Conservation (phyloP, 2,888 invertebrate genomes). For the Drosophila bunnanda region DNA sequence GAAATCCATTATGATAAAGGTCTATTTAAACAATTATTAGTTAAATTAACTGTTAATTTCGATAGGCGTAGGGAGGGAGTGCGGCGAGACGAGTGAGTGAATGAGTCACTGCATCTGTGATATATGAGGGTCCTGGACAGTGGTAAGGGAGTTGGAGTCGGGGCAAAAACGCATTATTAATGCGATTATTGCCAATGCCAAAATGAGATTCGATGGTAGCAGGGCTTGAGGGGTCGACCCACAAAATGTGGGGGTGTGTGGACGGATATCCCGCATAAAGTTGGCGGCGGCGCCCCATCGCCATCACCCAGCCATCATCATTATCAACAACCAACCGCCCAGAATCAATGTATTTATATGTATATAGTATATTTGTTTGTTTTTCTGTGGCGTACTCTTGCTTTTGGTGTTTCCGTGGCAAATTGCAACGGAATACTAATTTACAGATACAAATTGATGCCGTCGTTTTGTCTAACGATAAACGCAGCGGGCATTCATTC, state of each 20-base stretch:
- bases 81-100: background rate
- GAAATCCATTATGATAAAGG: slow-evolving; percentile 53
- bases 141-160: slow-evolving; percentile 12
- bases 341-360: slow-evolving; percentile 14
- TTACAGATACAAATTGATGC: slow-evolving; percentile 78
- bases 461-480: slow-evolving; percentile 51
- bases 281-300: slow-evolving; percentile 10
- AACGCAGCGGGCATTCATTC: slow-evolving; percentile 57
- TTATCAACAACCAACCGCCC: slow-evolving; percentile 34
- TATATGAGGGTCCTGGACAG: slow-evolving; percentile 46
- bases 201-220: slow-evolving; percentile 53
- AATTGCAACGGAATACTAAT: slow-evolving; percentile 80
- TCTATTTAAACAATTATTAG: slow-evolving; percentile 70
- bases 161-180: slow-evolving; percentile 66
- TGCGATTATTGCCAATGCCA: slow-evolving; percentile 68
- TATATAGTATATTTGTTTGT: slow-evolving; percentile 48
- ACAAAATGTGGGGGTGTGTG: slow-evolving; percentile 39
- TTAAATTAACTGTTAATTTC: slow-evolving; percentile 77
- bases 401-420: slow-evolving; percentile 62
- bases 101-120: slow-evolving; percentile 9
- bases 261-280: slow-evolving; percentile 60
- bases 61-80: slow-evolving; percentile 39
- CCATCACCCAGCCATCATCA: slow-evolving; percentile 19
- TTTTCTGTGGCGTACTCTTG: slow-evolving; percentile 19
- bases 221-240: slow-evolving; percentile 52